Evolutionary conservation across 2,888 invertebrate species (phyloP).

Genomic region (Drymonia ruficornis): DNA sequence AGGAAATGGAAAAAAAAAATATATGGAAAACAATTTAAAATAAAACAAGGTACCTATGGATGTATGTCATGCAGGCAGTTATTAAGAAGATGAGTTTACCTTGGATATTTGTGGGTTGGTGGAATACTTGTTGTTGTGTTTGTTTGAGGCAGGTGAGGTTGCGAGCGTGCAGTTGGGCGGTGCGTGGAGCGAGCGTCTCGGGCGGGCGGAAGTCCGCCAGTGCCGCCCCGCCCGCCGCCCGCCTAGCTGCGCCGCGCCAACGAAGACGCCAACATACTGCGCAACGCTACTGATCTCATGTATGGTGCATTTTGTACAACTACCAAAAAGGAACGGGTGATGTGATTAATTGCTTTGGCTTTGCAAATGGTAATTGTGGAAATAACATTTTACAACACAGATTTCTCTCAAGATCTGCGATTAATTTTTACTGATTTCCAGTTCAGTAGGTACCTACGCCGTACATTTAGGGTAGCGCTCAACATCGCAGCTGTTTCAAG

Average conservation of each 20-base stretch:
- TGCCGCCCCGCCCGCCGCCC: conserved; percentile 47
- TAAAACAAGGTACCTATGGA: background rate
- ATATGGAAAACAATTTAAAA: background rate
- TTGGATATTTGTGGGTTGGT: conserved; percentile 22
- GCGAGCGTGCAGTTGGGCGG: conserved; percentile 7
- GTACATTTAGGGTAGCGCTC: too few relatives aligned
- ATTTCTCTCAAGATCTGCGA: too few relatives aligned
- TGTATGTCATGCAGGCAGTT: too few relatives aligned
- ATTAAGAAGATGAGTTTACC: conserved; percentile 18
- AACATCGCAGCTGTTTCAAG: too few relatives aligned
- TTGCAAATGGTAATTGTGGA: too few relatives aligned
- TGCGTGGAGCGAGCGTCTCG: conserved; percentile 38
- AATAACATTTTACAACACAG: too few relatives aligned
- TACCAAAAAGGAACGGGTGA: too few relatives aligned
- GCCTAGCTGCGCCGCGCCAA: conserved; percentile 32
- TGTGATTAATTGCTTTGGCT: too few relatives aligned
- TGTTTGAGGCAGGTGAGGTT: conserved; percentile 4
- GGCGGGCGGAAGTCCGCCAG: conserved; percentile 52
- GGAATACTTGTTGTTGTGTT: conserved; percentile 10
- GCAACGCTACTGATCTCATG: conserved; percentile 45
- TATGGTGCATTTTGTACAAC: too few relatives aligned
- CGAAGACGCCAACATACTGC: conserved; percentile 49
- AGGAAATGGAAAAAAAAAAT: background rate
- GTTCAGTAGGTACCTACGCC: too few relatives aligned
- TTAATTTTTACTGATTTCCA: too few relatives aligned